Evolutionary conservation across 2,113 vertebrate genomes (phyloP).

Genomic region (Rhea pennata): DNA sequence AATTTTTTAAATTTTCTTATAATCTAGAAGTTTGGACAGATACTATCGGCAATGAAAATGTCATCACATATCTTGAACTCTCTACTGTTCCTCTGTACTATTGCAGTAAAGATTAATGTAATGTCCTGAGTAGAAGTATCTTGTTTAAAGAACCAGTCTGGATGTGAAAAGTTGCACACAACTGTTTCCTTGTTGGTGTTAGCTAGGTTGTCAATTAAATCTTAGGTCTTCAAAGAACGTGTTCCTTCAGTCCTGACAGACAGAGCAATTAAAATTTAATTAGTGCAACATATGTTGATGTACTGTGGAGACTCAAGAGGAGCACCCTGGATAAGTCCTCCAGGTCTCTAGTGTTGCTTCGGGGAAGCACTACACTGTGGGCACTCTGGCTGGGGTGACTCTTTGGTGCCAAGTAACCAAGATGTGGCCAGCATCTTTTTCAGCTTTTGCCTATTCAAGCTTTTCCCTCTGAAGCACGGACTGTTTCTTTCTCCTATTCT

Average conservation of each 20-base stretch:
- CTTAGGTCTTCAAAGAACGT: not conserved
- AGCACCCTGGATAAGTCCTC: not conserved
- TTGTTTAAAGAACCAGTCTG: not conserved
- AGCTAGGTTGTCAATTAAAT: not conserved
- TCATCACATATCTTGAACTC: not conserved
- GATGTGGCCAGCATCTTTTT: not conserved
- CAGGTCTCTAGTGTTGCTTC: not conserved
- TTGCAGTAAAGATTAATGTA: not conserved
- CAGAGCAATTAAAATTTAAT: not conserved
- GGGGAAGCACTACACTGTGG: not conserved
- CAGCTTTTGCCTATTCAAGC: not conserved
- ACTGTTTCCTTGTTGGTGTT: not conserved
- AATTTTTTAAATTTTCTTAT: not conserved
- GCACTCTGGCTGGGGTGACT: not conserved
- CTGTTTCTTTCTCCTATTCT: not conserved
- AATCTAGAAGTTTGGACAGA: not conserved
- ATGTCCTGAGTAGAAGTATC: not conserved
- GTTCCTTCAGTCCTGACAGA: not conserved
- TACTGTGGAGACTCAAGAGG: not conserved
- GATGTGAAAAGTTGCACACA: not conserved
- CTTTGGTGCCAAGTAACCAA: not conserved
- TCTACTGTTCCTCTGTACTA: not conserved
- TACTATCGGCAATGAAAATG: not conserved
- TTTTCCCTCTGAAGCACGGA: not conserved
- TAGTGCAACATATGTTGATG: not conserved